Percentiles rank a stretch among this genome's conserved stretches.
Evolutionary conservation across 2,888 invertebrate species (phyloP).

Genomic region (Amblyjoppa proteus): DNA sequence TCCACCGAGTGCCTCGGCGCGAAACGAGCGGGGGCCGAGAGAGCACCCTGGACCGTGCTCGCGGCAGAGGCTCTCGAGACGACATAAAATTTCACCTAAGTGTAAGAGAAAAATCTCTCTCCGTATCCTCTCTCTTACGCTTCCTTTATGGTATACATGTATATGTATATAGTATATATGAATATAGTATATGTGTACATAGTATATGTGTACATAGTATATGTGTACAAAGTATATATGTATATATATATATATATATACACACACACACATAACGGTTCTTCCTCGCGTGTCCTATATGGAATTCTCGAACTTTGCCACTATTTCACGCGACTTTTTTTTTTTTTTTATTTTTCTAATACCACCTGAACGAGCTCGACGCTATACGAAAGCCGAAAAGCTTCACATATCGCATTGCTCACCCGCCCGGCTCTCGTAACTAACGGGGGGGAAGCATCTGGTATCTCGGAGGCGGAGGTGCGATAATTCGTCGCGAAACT

Average conservation of each 20-base stretch:
- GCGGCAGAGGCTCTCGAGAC: constrained; percentile 54
- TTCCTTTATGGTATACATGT: constrained; percentile 9
- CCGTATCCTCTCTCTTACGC: constrained; percentile 23
- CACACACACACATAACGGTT: no score
- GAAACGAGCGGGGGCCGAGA: constrained; percentile 17
- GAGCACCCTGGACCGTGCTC: constrained; percentile 6
- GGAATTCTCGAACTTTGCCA: constrained; percentile 66
- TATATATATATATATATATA: no score
- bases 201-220: constrained; percentile 1
- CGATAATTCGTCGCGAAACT: constrained; percentile 60
- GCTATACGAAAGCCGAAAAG: constrained; percentile 54
- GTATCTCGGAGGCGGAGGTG: constrained; percentile 24
- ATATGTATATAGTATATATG: no score
- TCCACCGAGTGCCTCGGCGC: background rate
- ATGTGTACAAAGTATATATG: background rate
- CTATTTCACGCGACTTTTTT: constrained; percentile 65
- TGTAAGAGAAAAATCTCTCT: constrained; percentile 63
- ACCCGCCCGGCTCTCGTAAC: constrained; percentile 41
- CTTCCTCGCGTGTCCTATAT: constrained; percentile 31
- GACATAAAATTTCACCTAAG: constrained; percentile 69
- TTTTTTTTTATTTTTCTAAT: constrained; percentile 59
- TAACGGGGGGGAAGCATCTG: constrained; percentile 51
- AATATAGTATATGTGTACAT: background rate
- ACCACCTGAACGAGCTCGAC: constrained; percentile 60
- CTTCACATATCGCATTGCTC: constrained; percentile 56